These are phyloP conservation scores for Callinectes sapidus DNA, from an alignment of 2,888 invertebrate genomes.

Conservation along the genomic window DNA sequence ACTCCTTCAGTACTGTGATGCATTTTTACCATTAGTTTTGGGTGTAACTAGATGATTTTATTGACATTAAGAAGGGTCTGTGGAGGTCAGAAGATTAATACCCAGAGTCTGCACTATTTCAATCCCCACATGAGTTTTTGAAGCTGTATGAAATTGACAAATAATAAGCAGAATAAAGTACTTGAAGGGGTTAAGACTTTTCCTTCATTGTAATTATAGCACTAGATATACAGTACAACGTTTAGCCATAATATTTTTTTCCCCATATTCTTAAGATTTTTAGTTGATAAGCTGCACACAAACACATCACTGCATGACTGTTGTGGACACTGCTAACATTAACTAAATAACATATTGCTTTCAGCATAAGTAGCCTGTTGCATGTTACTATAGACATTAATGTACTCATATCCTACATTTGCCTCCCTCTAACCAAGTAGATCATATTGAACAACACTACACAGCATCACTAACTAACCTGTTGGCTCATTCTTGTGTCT, in stretches of 20 bases:
- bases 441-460: not conserved
- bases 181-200: too few relatives aligned
- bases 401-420: not conserved
- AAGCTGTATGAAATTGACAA: too few relatives aligned
- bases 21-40: too few relatives aligned
- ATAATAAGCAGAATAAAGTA: too few relatives aligned
- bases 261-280: not conserved
- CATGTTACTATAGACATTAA: not conserved
- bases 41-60: too few relatives aligned
- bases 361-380: not conserved
- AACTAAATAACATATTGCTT: not conserved
- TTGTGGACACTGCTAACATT: not conserved
- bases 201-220: too few relatives aligned
- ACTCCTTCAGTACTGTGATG: too few relatives aligned
- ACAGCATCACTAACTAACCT: not conserved
- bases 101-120: too few relatives aligned
- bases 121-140: too few relatives aligned
- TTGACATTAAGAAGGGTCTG: too few relatives aligned
- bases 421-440: not conserved
- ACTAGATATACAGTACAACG: too few relatives aligned
- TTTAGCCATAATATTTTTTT: not conserved
- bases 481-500: not conserved
- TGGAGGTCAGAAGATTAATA: too few relatives aligned
- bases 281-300: not conserved
- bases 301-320: not conserved